A percentile compares a stretch with the other conserved stretches of the same genome.
Evolutionary conservation across 2,888 invertebrate species (phyloP).

Genomic region (Ophion ellenae): DNA sequence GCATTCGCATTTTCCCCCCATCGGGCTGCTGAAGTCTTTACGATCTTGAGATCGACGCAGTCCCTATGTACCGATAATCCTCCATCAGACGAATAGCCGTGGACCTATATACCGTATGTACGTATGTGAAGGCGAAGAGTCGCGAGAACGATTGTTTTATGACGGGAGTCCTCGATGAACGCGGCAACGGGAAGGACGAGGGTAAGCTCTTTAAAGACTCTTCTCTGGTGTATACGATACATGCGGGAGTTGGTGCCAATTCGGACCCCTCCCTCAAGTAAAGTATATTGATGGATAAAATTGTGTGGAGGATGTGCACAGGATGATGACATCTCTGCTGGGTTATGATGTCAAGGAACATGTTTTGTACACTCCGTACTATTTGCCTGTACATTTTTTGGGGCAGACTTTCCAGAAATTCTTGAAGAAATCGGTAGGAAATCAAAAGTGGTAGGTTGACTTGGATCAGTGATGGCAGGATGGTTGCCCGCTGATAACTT

Average conservation of each 20-base stretch:
- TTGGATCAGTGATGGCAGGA: not conserved
- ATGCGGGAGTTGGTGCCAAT: constrained; percentile 15
- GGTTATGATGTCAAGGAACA: not conserved
- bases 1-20: constrained; percentile 54
- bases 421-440: not conserved
- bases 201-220: constrained; percentile 22
- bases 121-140: constrained; percentile 46
- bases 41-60: constrained; percentile 49
- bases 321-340: not conserved
- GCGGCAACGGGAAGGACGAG: constrained; percentile 48
- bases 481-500: no score
- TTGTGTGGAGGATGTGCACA: not conserved
- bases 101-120: constrained; percentile 3
- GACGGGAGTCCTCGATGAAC: constrained; percentile 59
- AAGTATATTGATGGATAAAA: not conserved
- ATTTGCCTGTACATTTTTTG: not conserved
- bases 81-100: constrained; percentile 45
- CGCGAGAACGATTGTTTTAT: constrained; percentile 67
- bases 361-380: not conserved
- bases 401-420: no score
- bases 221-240: constrained; percentile 17
- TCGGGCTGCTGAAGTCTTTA: constrained; percentile 61
- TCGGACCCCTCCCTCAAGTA: not conserved
- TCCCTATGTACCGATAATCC: constrained; percentile 51
- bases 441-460: not conserved